Evolutionary conservation across 2,113 vertebrate genomes (phyloP).

Genomic region (Numenius arquata): DNA sequence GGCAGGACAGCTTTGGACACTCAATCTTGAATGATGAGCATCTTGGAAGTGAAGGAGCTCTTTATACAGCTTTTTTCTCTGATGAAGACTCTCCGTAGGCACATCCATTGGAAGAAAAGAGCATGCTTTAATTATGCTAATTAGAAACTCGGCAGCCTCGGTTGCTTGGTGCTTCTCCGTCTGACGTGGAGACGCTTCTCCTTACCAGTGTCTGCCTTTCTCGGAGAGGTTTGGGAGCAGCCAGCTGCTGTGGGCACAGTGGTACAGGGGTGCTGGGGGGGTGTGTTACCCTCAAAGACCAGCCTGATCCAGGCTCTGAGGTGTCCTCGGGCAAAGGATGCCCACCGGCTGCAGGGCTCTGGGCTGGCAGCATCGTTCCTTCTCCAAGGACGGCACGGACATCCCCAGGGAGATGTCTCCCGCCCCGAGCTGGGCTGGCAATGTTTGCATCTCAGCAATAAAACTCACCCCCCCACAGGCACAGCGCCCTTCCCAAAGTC

Average conservation of each 20-base stretch:
- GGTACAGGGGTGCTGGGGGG: not conserved
- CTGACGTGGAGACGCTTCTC: not conserved
- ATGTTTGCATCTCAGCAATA: rapidly evolving
- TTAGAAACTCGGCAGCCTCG: not conserved
- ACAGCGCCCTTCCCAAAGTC: not conserved
- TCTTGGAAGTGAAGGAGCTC: not conserved
- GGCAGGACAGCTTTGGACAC: not conserved
- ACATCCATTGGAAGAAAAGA: not conserved
- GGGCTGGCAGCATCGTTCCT: not conserved
- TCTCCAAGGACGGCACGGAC: not conserved
- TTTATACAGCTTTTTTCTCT: not conserved
- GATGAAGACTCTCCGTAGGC: not conserved
- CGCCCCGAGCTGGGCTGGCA: not conserved
- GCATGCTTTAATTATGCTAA: not conserved
- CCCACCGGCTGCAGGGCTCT: not conserved
- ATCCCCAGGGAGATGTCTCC: not conserved
- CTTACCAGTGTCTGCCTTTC: no score
- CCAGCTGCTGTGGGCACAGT: rapidly evolving
- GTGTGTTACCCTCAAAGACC: no score
- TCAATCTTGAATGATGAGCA: not conserved
- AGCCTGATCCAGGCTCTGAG: not conserved
- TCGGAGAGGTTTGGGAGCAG: not conserved
- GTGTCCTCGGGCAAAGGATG: rapidly evolving
- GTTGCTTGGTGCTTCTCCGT: not conserved
- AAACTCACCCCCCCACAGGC: not conserved